A percentile compares a stretch with the other conserved stretches of the same genome.
phyloP scores from a whole-genome alignment of 2,113 vertebrate genomes.

The Trochalopteron elliotii region DNA sequence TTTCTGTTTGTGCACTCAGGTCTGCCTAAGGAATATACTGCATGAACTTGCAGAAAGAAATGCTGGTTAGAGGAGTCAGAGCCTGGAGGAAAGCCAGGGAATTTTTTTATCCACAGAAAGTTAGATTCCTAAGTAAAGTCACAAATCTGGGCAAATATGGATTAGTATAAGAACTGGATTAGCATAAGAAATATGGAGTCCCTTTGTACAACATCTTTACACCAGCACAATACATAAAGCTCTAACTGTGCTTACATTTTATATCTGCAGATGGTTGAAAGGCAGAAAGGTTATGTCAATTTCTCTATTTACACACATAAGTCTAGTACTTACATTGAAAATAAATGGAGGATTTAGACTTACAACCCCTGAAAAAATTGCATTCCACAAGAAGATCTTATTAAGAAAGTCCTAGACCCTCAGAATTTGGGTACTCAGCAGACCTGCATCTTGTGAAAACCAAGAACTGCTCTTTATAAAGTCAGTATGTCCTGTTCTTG shows the following conservation, averaged over 20 bases:
- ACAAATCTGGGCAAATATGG: conserved; percentile 19
- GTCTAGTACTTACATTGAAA: neutral
- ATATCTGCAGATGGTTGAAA: neutral
- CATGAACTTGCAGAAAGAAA: neutral
- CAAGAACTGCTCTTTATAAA: neutral
- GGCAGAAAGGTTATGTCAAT: conserved; percentile 41
- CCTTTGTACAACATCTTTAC: neutral
- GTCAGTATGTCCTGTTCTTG: neutral
- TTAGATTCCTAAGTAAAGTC: conserved; percentile 3
- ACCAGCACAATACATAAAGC: conserved; percentile 16
- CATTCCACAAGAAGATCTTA: neutral
- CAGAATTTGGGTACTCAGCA: neutral
- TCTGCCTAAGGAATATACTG: neutral
- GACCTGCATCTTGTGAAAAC: neutral
- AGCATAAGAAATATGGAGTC: neutral
- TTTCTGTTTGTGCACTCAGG: neutral
- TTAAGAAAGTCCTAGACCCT: neutral
- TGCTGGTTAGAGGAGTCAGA: neutral
- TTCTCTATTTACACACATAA: neutral
- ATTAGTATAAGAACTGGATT: conserved; percentile 40
- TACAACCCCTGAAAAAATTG: neutral
- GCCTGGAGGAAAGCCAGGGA: conserved; percentile 1
- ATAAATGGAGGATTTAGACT: conserved; percentile 35
- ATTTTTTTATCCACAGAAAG: conserved; percentile 8
- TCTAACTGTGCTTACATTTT: neutral